Conservation (phyloP, 1,140 invertebrate species). For the Bemisia tabaci region DNA sequence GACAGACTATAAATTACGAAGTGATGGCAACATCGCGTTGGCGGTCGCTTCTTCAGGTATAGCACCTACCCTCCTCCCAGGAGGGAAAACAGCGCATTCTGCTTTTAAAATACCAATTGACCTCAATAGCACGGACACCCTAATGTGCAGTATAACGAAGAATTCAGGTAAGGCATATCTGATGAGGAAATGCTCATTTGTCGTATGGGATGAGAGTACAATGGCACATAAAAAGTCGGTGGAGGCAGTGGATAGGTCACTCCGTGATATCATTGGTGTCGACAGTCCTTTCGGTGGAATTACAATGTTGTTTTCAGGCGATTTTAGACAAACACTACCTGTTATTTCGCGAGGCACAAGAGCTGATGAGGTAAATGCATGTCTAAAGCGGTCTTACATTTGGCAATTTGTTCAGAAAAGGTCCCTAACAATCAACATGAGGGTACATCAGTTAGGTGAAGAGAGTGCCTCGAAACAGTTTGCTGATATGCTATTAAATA, state of each 20-base stretch:
- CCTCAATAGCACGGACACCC: slow-evolving; percentile 19
- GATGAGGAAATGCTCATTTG: slow-evolving; percentile 23
- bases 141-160: slow-evolving; percentile 28
- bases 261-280: slow-evolving; percentile 27
- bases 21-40: slow-evolving; percentile 3
- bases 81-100: slow-evolving; percentile 32
- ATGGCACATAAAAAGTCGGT: slow-evolving; percentile 26
- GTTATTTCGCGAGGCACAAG: slow-evolving; percentile 24
- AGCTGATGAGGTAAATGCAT: slow-evolving; percentile 27
- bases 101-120: slow-evolving; percentile 27
- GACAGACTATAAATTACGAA: too few species aligned
- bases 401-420: slow-evolving; percentile 16
- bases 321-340: slow-evolving; percentile 31
- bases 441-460: background rate
- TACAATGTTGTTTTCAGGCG: slow-evolving; percentile 24
- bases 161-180: slow-evolving; percentile 19
- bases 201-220: slow-evolving; percentile 31
- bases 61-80: slow-evolving; percentile 29
- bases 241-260: slow-evolving; percentile 25
- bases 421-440: too few species aligned
- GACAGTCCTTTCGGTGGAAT: slow-evolving; percentile 21
- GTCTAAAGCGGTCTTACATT: slow-evolving; percentile 25
- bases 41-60: slow-evolving; percentile 29
- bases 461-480: background rate
- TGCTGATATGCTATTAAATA: background rate